Evolutionary conservation across 2,797 vertebrate species (phyloP), one percentile per base, ranked within the genome.

Genomic region (Clarias laeviceps): DNA sequence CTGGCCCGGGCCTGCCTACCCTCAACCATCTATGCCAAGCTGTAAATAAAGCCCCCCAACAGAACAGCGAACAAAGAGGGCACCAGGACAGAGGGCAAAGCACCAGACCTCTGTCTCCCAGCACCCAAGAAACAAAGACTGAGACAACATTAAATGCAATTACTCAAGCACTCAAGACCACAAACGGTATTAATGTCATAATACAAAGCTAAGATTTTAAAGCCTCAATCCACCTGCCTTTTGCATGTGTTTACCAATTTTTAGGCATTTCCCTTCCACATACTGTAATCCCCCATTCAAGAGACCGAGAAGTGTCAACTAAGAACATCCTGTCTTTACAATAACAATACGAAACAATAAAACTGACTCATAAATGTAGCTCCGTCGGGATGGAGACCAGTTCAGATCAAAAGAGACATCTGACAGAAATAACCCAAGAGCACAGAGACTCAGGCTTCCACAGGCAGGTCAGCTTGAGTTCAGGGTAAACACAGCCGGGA

Each of bases 61-160:
- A 94, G 91, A 91, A 86, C 91, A 90, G 83, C 91, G 87, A 91
- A 92, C 91, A 93, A 93, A 91, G 89, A 92, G 90, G 90, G 90
- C 56, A 82, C 88, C 85, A 87, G 87, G 88, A 91, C 92, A 88
- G 89, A 89, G 78, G 92, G 89, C 91, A 93, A 88, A 91, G 92
- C 92, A 92, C 91, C 88, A 90, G 90, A 89, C 87, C 87, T 85
- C 86, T 86, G 90, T 90, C 90, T 91, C 91, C 90, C 40, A 82
- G 84, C 64, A 82, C n/a, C 65, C 50, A 77, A 32, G 56, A 82
- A 85, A 87, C 68, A 85, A 89, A 85, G 69, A 54, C 64, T 64
- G 56, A 85, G 54, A 14, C 34, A 64, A 83, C 40, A 85, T 59
- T 15, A 54, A 37, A 62, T 62, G 56, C 56, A 70, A 78, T 70